These are phyloP conservation scores for Emmelina monodactyla DNA, from an alignment of 2,888 invertebrate genomes.

Conservation along the genomic window DNA sequence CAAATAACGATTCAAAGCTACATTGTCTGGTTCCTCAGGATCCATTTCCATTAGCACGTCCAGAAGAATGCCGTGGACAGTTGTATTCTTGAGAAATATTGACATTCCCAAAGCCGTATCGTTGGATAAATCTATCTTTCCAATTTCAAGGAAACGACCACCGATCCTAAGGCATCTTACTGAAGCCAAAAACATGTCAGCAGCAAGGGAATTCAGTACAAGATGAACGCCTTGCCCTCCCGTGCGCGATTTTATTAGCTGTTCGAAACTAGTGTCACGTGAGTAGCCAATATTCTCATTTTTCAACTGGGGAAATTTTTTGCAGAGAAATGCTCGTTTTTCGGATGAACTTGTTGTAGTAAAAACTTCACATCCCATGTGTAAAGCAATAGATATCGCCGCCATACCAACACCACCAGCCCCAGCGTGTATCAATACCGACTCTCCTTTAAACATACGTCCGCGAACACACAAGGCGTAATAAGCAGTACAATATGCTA, in stretches of 20 bases:
- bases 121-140: constrained; percentile 95
- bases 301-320: constrained; percentile 79
- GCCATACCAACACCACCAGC: constrained; percentile 98
- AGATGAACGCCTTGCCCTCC: constrained; percentile 92
- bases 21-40: constrained; percentile 69
- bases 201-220: constrained; percentile 95
- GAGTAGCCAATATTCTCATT: constrained; percentile 89
- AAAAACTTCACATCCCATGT: constrained; percentile 87
- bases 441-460: constrained; percentile 81
- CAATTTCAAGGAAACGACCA: constrained; percentile 97
- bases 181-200: constrained; percentile 93
- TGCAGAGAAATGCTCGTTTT: constrained; percentile 87
- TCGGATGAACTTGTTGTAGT: constrained; percentile 91
- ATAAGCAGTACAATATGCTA: constrained; percentile 90
- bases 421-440: constrained; percentile 93
- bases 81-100: constrained; percentile 94
- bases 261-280: constrained; percentile 91
- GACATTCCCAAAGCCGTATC: constrained; percentile 92
- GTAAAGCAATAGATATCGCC: constrained; percentile 91
- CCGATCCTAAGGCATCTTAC: constrained; percentile 90
- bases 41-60: constrained; percentile 88
- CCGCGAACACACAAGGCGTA: constrained; percentile 92
- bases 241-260: constrained; percentile 83
- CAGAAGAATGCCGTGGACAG: constrained; percentile 96
- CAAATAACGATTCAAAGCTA: constrained; percentile 78